A percentile compares a stretch with the other conserved stretches of the same genome.
phyloP scores from a whole-genome alignment of 2,888 invertebrate genomes.

The Pachymerium ferrugineum region DNA sequence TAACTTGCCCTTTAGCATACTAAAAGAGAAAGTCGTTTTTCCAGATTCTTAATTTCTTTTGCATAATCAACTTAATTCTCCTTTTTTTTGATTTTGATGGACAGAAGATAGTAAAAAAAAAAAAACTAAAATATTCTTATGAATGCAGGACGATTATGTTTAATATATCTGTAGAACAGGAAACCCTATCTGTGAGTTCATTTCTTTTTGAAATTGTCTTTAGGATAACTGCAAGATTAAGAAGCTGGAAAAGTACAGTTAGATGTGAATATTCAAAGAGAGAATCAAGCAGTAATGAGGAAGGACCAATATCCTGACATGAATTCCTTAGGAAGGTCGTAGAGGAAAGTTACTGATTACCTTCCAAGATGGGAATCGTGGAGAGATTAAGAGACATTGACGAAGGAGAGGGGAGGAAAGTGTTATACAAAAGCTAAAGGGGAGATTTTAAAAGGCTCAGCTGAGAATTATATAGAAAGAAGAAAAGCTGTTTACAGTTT shows the following conservation, averaged over 20 bases:
- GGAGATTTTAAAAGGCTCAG: no score
- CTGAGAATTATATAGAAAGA: no score
- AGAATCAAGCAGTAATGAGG: neutral
- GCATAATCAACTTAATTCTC: neutral
- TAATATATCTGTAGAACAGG: no score
- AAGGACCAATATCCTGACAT: slow-evolving; percentile 16
- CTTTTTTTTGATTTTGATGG: slow-evolving; percentile 12
- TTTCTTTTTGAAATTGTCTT: no score
- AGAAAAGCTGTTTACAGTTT: no score
- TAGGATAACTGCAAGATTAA: neutral
- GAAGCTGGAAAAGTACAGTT: neutral
- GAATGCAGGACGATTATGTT: neutral
- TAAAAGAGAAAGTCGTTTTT: slow-evolving; percentile 13
- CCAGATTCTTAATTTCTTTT: slow-evolving; percentile 19
- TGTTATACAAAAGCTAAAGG: no score
- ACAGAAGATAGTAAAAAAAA: no score
- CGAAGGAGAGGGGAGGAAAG: no score
- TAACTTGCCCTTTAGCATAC: neutral
- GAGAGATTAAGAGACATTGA: neutral
- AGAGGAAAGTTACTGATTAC: neutral
- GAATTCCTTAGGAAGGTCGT: neutral
- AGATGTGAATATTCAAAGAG: neutral
- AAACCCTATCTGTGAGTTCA: no score
- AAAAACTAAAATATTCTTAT: neutral
- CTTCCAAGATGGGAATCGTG: neutral